phyloP scores from a whole-genome alignment of 2,797 vertebrate genomes.

The Chloroceryle inda region DNA sequence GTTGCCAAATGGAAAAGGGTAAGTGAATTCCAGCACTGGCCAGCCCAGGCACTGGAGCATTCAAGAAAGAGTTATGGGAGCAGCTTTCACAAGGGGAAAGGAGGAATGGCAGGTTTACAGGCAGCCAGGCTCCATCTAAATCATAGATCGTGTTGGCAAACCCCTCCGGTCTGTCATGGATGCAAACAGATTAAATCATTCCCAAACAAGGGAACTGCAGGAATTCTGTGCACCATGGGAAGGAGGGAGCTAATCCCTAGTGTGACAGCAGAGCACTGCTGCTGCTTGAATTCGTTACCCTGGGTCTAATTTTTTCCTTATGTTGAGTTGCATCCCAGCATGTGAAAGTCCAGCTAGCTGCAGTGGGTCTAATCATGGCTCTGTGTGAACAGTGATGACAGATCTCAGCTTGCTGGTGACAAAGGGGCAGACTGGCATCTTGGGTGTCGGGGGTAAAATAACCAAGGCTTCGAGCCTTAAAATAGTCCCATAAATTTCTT shows the following conservation, averaged over 20 bases:
- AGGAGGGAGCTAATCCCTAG: background rate
- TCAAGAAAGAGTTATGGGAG: background rate
- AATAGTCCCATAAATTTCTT: background rate
- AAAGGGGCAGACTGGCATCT: background rate
- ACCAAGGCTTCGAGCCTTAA: background rate
- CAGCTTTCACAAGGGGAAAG: background rate
- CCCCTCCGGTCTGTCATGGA: background rate
- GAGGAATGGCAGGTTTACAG: background rate
- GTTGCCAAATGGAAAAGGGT: background rate
- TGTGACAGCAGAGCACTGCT: background rate
- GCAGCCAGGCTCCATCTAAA: background rate
- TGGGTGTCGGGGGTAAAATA: background rate
- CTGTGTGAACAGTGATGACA: background rate
- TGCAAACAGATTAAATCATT: background rate
- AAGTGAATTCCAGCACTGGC: background rate
- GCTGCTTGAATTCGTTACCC: background rate
- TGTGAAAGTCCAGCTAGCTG: background rate
- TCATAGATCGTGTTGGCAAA: background rate
- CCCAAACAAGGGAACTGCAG: background rate
- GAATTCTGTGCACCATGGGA: background rate
- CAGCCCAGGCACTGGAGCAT: background rate
- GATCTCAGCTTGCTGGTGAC: background rate
- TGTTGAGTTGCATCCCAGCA: background rate
- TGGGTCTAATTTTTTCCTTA: background rate
- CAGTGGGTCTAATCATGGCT: background rate